Percentiles rank a stretch among this genome's conserved stretches.
phyloP scores from a whole-genome alignment of 2,888 invertebrate genomes.

The Beris morrisii region DNA sequence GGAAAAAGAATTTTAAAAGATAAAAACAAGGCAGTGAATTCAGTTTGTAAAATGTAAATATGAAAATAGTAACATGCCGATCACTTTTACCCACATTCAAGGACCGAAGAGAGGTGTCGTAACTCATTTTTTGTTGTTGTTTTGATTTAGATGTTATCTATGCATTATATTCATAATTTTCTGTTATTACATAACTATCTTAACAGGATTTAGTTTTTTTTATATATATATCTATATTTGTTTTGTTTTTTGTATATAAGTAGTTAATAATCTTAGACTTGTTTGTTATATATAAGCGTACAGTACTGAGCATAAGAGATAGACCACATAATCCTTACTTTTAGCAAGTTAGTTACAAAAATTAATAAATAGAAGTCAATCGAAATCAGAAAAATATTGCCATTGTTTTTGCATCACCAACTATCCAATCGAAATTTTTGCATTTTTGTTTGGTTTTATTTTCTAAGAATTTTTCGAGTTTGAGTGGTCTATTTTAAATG shows the following conservation, averaged over 20 bases:
- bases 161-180: conserved; percentile 4
- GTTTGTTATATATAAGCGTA: conserved; percentile 25
- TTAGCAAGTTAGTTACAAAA: no score
- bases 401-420: no score
- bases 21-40: no score
- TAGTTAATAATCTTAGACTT: conserved; percentile 18
- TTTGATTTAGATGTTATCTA: background rate
- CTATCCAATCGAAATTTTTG: no score
- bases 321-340: conserved; percentile 18
- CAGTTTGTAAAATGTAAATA: no score
- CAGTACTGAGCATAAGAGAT: conserved; percentile 31
- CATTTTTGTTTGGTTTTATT: no score
- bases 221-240: conserved; percentile 26
- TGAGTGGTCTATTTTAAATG: conserved; percentile 32
- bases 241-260: conserved; percentile 25
- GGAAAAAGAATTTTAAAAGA: no score
- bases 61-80: no score
- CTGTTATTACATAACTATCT: conserved; percentile 14
- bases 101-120: conserved; percentile 21
- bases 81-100: no score
- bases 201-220: conserved; percentile 12
- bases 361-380: no score
- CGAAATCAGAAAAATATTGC: no score
- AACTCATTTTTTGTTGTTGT: background rate
- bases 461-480: background rate